Evolutionary conservation across 2,797 vertebrate species (phyloP).

Genomic region (Muraenolepis orangiensis): DNA sequence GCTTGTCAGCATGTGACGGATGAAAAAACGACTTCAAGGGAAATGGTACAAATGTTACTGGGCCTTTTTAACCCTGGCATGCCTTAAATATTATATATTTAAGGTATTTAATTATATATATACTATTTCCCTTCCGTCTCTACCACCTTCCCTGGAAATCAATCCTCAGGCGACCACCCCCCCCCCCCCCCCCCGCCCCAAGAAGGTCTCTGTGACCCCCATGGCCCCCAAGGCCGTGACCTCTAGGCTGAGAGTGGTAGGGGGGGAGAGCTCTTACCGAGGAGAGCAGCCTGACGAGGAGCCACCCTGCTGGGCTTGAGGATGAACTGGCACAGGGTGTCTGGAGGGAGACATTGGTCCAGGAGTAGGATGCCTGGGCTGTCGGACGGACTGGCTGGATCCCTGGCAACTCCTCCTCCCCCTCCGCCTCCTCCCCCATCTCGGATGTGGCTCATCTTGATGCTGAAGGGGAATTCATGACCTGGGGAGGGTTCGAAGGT

Average conservation of each 20-base stretch:
- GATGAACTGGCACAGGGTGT: conserved; percentile 93
- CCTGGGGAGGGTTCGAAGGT: conserved; percentile 71
- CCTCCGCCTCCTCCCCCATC: conserved; percentile 50
- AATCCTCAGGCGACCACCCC: not conserved
- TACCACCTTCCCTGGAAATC: not conserved
- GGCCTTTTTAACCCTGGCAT: no score
- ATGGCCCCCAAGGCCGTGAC: not conserved
- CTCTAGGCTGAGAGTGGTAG: not conserved
- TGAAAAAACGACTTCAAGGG: not conserved
- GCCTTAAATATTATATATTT: no score
- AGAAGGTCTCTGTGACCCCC: not conserved
- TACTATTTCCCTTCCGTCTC: no score
- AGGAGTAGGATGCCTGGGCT: conserved; percentile 80
- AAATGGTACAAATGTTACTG: no score
- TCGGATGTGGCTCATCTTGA: conserved; percentile 93
- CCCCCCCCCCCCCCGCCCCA: no score
- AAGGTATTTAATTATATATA: no score
- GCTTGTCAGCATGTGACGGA: not conserved
- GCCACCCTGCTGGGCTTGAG: conserved; percentile 84
- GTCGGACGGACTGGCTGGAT: conserved; percentile 65
- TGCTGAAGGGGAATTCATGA: conserved; percentile 92
- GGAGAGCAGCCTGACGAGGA: conserved; percentile 66
- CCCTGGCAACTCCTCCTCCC: conserved; percentile 43
- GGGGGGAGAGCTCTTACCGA: conserved; percentile 67
- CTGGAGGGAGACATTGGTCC: conserved; percentile 85